phyloP scores from a whole-genome alignment of 2,113 vertebrate species.

The Muscicapa adusta region DNA sequence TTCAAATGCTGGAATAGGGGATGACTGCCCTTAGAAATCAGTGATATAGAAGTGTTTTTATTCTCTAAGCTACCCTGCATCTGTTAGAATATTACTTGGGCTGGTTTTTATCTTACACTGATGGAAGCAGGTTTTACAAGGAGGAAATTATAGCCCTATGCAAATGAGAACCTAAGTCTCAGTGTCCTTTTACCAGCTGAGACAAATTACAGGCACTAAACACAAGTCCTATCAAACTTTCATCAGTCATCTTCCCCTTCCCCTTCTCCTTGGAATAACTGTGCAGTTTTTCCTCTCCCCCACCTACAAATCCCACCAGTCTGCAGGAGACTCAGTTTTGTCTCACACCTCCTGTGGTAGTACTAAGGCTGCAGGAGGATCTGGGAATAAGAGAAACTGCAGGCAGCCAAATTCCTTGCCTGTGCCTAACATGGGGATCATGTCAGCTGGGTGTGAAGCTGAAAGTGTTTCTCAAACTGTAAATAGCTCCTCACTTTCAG shows the following conservation, averaged over 20 bases:
- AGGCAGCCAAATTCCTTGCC: not conserved
- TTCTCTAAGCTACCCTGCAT: not conserved
- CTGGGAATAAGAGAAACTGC: not conserved
- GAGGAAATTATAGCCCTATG: not conserved
- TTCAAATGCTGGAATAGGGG: not conserved
- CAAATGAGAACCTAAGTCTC: not conserved
- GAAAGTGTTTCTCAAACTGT: not conserved
- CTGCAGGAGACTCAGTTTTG: not conserved
- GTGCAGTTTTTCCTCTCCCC: not conserved
- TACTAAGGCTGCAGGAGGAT: not conserved
- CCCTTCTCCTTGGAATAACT: not conserved
- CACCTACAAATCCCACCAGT: not conserved
- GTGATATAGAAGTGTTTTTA: not conserved
- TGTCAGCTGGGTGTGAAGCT: fast-evolving
- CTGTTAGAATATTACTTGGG: not conserved
- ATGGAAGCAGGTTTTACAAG: not conserved
- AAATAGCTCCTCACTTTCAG: not conserved
- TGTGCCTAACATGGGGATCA: not conserved
- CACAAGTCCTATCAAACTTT: not conserved
- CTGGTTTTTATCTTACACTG: not conserved
- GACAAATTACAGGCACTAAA: not conserved
- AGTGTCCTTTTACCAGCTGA: not conserved
- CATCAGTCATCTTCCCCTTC: not conserved
- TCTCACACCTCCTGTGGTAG: not conserved
- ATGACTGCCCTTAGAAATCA: not conserved